Conservation (phyloP, 2,113 vertebrate species). For the Leucopsar rothschildi region DNA sequence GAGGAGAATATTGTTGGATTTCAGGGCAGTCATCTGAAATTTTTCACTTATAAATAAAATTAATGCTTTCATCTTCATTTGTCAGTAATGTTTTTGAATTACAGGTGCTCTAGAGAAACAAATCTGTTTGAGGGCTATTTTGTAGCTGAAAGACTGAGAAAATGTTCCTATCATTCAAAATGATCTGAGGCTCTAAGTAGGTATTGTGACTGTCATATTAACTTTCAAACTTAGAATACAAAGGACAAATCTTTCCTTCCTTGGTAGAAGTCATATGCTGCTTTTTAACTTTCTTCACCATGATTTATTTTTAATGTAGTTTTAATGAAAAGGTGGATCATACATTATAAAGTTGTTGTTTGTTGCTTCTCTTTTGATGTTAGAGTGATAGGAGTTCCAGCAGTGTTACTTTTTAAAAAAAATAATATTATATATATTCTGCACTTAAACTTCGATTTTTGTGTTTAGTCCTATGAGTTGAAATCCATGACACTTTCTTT, state of each 20-base stretch:
- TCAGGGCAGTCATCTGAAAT: neutral
- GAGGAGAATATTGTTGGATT: neutral
- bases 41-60: neutral
- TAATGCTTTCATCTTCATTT: conserved; percentile 20
- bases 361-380: conserved; percentile 1
- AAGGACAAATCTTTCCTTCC: conserved; percentile 15
- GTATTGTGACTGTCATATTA: neutral
- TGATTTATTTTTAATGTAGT: conserved; percentile 26
- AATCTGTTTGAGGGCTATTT: conserved; percentile 15
- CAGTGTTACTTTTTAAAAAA: neutral
- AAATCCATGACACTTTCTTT: neutral
- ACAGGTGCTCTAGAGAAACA: conserved; percentile 14
- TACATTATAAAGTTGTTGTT: neutral
- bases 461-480: neutral
- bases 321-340: conserved; percentile 34
- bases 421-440: neutral
- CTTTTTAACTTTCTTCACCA: conserved; percentile 2
- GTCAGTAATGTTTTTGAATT: conserved; percentile 29
- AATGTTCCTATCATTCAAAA: conserved; percentile 4
- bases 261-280: neutral
- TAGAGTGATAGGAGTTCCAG: neutral
- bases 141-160: conserved; percentile 31
- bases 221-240: neutral
- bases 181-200: neutral
- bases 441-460: neutral